phyloP scores from a whole-genome alignment of 2,113 vertebrate genomes.

The Phalacrocorax carbo region DNA sequence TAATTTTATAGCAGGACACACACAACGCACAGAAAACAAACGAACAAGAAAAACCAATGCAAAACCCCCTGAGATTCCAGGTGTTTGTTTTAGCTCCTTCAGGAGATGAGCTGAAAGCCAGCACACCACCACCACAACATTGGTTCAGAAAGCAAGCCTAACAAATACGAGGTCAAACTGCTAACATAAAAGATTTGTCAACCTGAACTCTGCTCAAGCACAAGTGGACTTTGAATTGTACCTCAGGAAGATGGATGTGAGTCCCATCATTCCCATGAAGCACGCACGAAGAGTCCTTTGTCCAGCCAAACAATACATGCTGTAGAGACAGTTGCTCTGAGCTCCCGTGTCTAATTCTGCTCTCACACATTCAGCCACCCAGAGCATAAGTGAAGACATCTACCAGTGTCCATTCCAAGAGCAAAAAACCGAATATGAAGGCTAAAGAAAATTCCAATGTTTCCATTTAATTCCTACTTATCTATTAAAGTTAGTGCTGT shows the following conservation, averaged over 20 bases:
- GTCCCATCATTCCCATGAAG: accelerated
- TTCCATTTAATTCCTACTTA: accelerated
- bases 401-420: too few relatives aligned
- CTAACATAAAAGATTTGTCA: background rate
- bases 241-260: background rate
- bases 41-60: background rate
- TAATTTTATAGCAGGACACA: background rate
- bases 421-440: background rate
- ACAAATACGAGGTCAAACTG: background rate
- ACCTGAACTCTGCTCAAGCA: background rate
- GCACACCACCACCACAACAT: accelerated
- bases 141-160: background rate
- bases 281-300: background rate
- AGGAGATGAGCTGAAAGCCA: background rate
- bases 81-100: background rate
- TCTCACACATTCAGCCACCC: background rate
- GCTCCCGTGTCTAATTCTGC: background rate
- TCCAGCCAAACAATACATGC: background rate
- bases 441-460: background rate
- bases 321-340: background rate
- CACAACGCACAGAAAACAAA: background rate
- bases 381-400: background rate
- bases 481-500: background rate
- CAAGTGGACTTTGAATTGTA: background rate
- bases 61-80: background rate